A percentile compares a stretch with the other conserved stretches of the same genome.
These are phyloP conservation scores for Ryuthela nishihirai DNA, from an alignment of 2,888 invertebrate genomes.

Conservation along the genomic window DNA sequence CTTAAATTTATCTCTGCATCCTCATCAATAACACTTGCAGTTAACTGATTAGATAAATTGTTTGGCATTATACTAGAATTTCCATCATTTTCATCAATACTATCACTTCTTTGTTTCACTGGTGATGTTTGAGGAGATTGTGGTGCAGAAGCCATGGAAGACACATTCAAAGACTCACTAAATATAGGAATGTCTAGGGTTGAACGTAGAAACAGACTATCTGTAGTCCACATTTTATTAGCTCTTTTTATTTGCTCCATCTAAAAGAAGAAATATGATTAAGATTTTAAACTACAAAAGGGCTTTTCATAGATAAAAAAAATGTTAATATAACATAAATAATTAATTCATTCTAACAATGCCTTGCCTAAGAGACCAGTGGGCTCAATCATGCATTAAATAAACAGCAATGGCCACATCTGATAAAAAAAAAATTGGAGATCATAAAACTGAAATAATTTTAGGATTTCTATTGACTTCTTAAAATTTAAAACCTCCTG, in stretches of 20 bases:
- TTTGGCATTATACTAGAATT: conserved; percentile 5
- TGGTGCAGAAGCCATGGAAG: conserved; percentile 27
- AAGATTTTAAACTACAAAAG: no score
- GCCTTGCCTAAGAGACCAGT: no score
- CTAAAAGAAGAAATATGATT: conserved; percentile 58
- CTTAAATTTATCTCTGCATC: conserved; percentile 2
- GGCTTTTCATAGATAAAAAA: no score
- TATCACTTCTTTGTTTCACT: conserved; percentile 7
- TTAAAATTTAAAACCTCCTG: no score
- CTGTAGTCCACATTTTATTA: conserved; percentile 86
- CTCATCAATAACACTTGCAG: conserved; percentile 9
- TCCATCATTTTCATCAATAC: conserved; percentile 4
- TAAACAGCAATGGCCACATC: no score
- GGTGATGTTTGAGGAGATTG: conserved; percentile 19
- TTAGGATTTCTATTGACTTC: no score
- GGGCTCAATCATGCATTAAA: no score
- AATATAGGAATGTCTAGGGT: conserved; percentile 72
- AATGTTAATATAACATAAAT: no score
- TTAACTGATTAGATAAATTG: conserved; percentile 12
- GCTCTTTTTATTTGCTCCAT: conserved; percentile 89
- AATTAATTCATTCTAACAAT: no score
- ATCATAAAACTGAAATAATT: no score
- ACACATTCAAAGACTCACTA: conserved; percentile 29
- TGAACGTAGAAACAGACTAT: conserved; percentile 87
- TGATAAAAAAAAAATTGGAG: no score